Conservation (phyloP, 2,113 vertebrate genomes). For the Meriones unguiculatus region DNA sequence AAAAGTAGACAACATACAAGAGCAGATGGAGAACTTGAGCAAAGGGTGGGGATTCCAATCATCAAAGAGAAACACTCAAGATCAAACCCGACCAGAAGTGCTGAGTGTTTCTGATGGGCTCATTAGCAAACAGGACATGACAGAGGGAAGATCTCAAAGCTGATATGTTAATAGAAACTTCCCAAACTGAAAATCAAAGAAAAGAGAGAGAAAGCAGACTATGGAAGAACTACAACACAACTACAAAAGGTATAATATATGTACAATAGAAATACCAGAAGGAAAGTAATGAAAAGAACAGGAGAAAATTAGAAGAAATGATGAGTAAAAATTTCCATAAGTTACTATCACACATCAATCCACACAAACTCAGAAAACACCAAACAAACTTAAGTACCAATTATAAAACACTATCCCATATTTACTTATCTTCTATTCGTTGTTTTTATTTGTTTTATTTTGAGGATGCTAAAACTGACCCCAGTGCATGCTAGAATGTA, state of each 20-base stretch:
- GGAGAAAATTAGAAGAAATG: not conserved
- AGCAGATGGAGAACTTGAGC: slow-evolving; percentile 46
- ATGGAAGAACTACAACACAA: not conserved
- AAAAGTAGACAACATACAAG: slow-evolving; percentile 8
- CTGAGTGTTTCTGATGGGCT: slow-evolving; percentile 35
- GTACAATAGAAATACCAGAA: not conserved
- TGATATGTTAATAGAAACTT: slow-evolving; percentile 54
- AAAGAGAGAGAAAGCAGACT: not conserved
- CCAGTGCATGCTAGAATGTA: not conserved
- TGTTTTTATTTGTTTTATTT: not conserved
- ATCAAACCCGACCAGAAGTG: slow-evolving; percentile 6
- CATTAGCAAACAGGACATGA: slow-evolving; percentile 40
- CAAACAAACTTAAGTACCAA: not conserved
- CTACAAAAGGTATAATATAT: not conserved
- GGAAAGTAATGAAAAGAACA: not conserved
- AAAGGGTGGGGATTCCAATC: slow-evolving; percentile 1
- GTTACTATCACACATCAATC: not conserved
- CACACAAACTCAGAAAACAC: not conserved
- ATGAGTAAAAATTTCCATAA: not conserved
- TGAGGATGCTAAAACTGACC: not conserved
- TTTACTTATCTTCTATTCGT: too few species aligned
- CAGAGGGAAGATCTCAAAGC: not conserved
- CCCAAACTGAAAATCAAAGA: not conserved
- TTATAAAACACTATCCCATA: not conserved
- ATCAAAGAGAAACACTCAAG: slow-evolving; percentile 27